Base-by-base conservation (phyloP, 2,797 vertebrate species). In the Anguilla anguilla region DNA sequence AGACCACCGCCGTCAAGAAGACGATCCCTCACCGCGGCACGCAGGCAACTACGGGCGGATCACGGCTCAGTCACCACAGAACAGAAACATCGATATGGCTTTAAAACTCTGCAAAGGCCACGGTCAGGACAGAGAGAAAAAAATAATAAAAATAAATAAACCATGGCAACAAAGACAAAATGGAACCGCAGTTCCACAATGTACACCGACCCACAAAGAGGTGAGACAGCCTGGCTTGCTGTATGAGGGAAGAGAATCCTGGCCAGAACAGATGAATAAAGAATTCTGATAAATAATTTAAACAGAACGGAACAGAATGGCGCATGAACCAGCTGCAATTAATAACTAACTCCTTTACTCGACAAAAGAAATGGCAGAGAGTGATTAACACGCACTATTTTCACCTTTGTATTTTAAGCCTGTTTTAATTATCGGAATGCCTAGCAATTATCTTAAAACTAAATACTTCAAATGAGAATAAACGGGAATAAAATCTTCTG, bases 141-240 rank as follows among this genome's bases (percentile, higher is more conserved):
- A 39, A 51, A 35, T 35, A 35, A 35, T 35, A 35, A 35, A 35
- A 35, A 35, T 35, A 64, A 3, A 59, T 28, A 93, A 91, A 31
- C 90, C 91, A 91, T 93, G 88, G 91, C 19, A 57, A 43, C 69
- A 74, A 92, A 19, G 94, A 94, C 88, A 94, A 94, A 94, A 93
- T 92, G 92, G 93, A 92, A 91, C 92, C 92, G 90, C 94, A 92
- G 93, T 92, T 95, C 93, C 94, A 94, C 94, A 91, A 94, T 93
- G 95, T 94, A 95, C 93, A 35, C 95, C 94, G 92, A 87, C 85
- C 92, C 93, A 95, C 94, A 95, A 95, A 93, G 91, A 94, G 94
- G 94, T 93, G 92, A 93, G 94, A 94, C 94, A 22, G 17, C 19
- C 43, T 25, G 77, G 39, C 77, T 81, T 7, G 77, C 1, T 81